phyloP scores from a whole-genome alignment of 2,888 invertebrate genomes.

The Petrolisthes manimaculis region DNA sequence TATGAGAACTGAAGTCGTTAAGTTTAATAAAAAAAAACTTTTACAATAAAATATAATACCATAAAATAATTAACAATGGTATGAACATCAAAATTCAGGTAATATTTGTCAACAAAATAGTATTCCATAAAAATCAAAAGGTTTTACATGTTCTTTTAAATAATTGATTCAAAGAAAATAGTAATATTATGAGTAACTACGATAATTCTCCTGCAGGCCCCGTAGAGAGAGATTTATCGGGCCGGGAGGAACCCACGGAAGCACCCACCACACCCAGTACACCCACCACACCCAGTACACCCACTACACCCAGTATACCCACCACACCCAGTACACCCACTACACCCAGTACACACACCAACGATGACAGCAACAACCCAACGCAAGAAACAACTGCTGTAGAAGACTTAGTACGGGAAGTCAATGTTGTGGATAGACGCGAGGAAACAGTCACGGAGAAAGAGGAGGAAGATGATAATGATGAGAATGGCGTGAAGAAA shows the following conservation, averaged over 20 bases:
- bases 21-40: no score
- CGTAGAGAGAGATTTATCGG: background rate
- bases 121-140: background rate
- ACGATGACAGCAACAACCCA: no score
- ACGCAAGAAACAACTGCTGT: background rate
- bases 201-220: background rate
- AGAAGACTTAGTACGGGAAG: background rate
- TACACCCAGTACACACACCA: no score
- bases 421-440: background rate
- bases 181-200: background rate
- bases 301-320: no score
- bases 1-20: no score
- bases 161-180: background rate
- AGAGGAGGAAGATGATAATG: background rate
- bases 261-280: no score
- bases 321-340: no score
- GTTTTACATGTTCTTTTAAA: background rate
- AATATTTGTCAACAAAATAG: background rate
- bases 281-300: no score
- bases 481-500: slow-evolving; percentile 8
- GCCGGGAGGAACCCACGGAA: background rate
- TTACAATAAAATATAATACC: no score
- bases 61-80: background rate
- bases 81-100: background rate
- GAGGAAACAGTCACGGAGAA: background rate